Evolutionary conservation across 2,888 invertebrate genomes (phyloP).

Genomic region (Ceriagrion tenellum): DNA sequence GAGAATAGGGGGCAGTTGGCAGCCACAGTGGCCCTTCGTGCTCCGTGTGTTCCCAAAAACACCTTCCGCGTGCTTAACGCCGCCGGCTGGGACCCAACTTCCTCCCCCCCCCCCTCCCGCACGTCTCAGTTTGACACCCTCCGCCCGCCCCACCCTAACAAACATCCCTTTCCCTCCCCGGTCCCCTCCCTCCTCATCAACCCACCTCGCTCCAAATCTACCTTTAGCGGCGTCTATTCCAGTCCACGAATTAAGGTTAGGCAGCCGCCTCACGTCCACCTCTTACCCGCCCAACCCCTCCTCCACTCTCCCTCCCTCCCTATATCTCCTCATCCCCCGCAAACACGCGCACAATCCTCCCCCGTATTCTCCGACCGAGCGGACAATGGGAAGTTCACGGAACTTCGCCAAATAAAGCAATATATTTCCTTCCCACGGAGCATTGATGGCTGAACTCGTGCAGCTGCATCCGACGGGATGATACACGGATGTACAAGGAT

Average conservation of each 20-base stretch:
- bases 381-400: neutral
- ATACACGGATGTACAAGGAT: too few species aligned
- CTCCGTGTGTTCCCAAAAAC: neutral
- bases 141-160: neutral
- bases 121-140: neutral
- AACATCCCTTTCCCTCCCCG: neutral
- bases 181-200: neutral
- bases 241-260: slow-evolving; percentile 36
- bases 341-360: neutral
- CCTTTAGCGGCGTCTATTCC: slow-evolving; percentile 39
- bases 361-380: neutral
- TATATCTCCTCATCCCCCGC: neutral
- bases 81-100: neutral
- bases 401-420: slow-evolving; percentile 4
- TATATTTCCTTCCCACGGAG: neutral
- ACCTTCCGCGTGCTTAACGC: slow-evolving; percentile 17
- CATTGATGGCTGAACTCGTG: neutral
- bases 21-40: neutral
- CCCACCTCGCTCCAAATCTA: slow-evolving; percentile 30
- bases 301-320: neutral
- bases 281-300: neutral
- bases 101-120: neutral
- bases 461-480: neutral
- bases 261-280: slow-evolving; percentile 13
- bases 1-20: too few species aligned